phyloP scores from a whole-genome alignment of 2,113 vertebrate genomes.

The Xiphorhynchus elegans region DNA sequence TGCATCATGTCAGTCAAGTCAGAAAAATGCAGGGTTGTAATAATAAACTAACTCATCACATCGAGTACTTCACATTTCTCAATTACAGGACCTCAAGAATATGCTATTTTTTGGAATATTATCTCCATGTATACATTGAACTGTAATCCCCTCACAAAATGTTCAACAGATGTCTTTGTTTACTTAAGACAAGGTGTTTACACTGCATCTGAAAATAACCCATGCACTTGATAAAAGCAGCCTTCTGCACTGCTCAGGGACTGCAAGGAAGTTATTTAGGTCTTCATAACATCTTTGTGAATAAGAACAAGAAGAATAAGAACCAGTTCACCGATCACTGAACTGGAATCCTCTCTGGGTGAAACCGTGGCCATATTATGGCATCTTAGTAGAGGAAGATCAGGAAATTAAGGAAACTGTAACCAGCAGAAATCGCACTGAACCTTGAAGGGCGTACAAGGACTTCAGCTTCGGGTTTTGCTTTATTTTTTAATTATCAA shows the following conservation, averaged over 20 bases:
- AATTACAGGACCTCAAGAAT: background rate
- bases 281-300: background rate
- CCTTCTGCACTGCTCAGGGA: background rate
- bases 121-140: background rate
- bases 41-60: slow-evolving; percentile 41
- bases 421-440: background rate
- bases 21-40: slow-evolving; percentile 14
- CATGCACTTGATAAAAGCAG: background rate
- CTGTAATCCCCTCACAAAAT: background rate
- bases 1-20: slow-evolving; percentile 11
- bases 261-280: background rate
- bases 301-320: background rate
- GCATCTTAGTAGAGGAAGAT: background rate
- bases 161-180: slow-evolving; percentile 29
- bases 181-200: slow-evolving; percentile 28
- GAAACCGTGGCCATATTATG: background rate
- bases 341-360: background rate
- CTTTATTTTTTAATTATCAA: background rate
- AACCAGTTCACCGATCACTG: background rate
- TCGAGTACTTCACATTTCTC: slow-evolving; percentile 11
- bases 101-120: background rate
- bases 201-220: background rate
- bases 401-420: background rate
- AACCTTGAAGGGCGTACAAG: background rate
- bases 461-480: background rate